Conservation (phyloP, 1,140 invertebrate genomes). For the Hylaeus anthracinus region DNA sequence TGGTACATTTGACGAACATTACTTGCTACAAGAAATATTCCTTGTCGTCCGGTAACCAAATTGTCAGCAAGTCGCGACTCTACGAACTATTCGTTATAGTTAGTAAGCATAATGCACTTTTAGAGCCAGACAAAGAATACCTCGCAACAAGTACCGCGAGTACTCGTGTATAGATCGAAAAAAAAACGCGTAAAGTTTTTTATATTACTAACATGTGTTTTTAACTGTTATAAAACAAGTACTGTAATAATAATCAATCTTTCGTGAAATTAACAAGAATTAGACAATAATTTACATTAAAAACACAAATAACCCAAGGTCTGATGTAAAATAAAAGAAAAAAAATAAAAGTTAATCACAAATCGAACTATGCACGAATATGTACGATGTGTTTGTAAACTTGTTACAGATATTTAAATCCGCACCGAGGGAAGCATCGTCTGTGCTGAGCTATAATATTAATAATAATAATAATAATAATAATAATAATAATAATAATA, state of each 20-base stretch:
- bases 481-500: constrained; percentile 22
- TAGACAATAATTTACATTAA: neutral
- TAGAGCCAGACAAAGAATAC: constrained; percentile 39
- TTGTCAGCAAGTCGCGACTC: neutral
- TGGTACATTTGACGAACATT: neutral
- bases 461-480: constrained; percentile 20
- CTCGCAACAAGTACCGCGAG: constrained; percentile 26
- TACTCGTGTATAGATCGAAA: constrained; percentile 33
- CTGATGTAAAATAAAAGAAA: neutral
- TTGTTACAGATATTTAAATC: constrained; percentile 43
- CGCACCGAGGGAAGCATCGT: constrained; percentile 49
- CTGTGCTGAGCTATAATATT: constrained; percentile 46
- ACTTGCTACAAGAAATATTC: constrained; percentile 8
- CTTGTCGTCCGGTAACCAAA: neutral
- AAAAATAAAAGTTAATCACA: neutral
- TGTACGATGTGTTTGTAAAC: constrained; percentile 20
- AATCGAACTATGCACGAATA: constrained; percentile 36
- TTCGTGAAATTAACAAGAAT: neutral
- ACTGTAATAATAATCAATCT: neutral
- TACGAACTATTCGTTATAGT: constrained; percentile 11
- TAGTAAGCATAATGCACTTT: constrained; percentile 44
- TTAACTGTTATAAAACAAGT: neutral
- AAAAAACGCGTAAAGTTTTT: neutral
- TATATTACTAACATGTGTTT: neutral
- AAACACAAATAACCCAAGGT: neutral